Evolutionary conservation across 2,888 invertebrate genomes (phyloP).

Genomic region (Epinotia nisella): DNA sequence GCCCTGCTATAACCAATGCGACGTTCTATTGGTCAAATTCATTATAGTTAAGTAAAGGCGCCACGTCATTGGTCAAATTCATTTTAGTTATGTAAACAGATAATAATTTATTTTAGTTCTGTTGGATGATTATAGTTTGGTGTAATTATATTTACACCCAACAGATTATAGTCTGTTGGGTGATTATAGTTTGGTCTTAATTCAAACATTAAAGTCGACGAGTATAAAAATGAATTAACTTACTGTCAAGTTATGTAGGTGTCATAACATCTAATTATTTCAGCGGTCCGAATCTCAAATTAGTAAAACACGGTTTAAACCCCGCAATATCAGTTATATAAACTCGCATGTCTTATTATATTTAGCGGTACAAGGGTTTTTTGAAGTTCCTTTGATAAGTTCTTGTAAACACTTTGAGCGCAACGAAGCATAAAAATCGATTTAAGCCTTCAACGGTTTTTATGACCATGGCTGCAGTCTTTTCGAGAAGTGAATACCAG

Average conservation of each 20-base stretch:
- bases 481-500: background rate
- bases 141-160: no score
- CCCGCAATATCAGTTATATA: background rate
- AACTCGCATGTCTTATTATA: background rate
- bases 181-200: no score
- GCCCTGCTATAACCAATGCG: no score
- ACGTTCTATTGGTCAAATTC: no score
- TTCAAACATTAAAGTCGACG: no score
- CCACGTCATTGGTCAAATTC: no score
- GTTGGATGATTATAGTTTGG: no score
- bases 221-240: conserved; percentile 17
- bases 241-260: conserved; percentile 32
- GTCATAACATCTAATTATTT: conserved; percentile 26
- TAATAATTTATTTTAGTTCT: no score
- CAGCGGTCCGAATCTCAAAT: background rate
- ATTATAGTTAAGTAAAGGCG: no score
- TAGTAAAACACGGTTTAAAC: background rate
- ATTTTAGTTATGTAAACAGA: no score
- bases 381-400: conserved; percentile 4
- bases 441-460: conserved; percentile 12
- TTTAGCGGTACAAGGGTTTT: background rate
- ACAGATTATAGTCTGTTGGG: no score
- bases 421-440: conserved; percentile 22
- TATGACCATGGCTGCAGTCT: background rate
- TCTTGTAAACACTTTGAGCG: background rate